These are phyloP conservation scores for Chlorospingus flavigularis DNA, from an alignment of 2,797 vertebrate genomes.

Conservation along the genomic window DNA sequence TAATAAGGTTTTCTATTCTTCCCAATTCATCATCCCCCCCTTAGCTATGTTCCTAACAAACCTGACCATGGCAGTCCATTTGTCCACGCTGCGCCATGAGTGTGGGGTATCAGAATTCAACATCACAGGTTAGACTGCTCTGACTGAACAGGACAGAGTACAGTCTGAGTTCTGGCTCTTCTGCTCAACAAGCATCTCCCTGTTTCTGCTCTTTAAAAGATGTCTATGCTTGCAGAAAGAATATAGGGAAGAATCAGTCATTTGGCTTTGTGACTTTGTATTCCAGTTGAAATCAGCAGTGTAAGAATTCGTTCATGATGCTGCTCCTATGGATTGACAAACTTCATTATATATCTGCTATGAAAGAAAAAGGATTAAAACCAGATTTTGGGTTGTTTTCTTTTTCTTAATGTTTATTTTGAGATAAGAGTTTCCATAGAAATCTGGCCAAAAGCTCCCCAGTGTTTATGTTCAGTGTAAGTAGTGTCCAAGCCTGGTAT, in stretches of 20 bases:
- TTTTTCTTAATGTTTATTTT: not conserved
- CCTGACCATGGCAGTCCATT: accelerated
- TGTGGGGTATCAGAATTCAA: not conserved
- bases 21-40: not conserved
- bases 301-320: not conserved
- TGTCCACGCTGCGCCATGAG: accelerated
- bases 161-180: not conserved
- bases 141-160: not conserved
- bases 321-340: not conserved
- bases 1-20: not conserved
- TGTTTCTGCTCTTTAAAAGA: not conserved
- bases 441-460: not conserved
- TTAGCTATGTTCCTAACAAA: not conserved
- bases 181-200: not conserved
- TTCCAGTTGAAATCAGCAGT: not conserved
- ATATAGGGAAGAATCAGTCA: not conserved
- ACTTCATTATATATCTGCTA: not conserved
- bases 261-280: not conserved
- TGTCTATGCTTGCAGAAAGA: not conserved
- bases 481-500: not conserved
- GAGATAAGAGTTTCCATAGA: not conserved
- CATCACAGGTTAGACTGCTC: not conserved
- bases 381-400: too few species aligned
- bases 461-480: not conserved
- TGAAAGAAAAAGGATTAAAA: not conserved